Conservation (phyloP, 2,113 vertebrate species). For the Mormyrus lacerda region DNA sequence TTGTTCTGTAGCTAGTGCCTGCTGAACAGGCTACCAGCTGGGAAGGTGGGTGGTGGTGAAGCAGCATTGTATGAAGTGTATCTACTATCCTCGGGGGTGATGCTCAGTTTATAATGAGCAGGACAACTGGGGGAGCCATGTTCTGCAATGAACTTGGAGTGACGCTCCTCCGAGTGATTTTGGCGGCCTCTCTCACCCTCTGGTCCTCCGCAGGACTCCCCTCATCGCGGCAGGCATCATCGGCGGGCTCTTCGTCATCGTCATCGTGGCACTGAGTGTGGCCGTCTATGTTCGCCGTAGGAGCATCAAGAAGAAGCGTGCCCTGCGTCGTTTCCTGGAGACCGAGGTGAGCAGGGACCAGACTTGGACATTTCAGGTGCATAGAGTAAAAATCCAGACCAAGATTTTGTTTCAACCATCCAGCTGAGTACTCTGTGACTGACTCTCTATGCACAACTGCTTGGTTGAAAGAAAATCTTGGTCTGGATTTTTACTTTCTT, state of each 20-base stretch:
- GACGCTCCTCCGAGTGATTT: background rate
- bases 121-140: background rate
- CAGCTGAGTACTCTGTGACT: background rate
- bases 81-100: background rate
- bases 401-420: background rate
- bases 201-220: slow-evolving; percentile 69
- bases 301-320: slow-evolving; percentile 96
- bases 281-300: slow-evolving; percentile 85
- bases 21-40: background rate
- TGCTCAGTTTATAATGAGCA: background rate
- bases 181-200: background rate
- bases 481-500: background rate
- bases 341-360: slow-evolving; percentile 77
- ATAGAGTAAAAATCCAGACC: background rate
- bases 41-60: background rate
- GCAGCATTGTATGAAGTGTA: background rate
- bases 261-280: slow-evolving; percentile 82
- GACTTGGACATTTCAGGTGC: background rate
- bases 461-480: background rate
- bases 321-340: slow-evolving; percentile 84
- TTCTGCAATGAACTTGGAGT: background rate
- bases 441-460: background rate
- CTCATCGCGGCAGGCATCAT: slow-evolving; percentile 89
- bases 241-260: slow-evolving; percentile 83
- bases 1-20: background rate